Base-by-base conservation (phyloP, 2,888 invertebrate genomes). In the Fabriciana adippe region DNA sequence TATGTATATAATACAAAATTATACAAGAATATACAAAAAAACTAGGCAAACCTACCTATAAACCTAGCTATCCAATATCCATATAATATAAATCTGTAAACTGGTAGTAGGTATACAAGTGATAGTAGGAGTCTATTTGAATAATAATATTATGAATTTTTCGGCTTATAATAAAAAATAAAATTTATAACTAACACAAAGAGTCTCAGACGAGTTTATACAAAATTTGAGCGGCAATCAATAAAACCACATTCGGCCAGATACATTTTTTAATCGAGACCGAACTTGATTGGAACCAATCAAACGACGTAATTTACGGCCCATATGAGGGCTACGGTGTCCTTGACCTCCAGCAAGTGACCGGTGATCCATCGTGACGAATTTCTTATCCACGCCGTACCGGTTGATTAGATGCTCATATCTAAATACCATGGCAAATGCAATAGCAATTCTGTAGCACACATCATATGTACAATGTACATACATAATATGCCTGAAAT, bases 211-310 rank as follows among this genome's bases (percentile, higher is more conserved):
- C n/a, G 51, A 69, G 63, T 56, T 64, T 55, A 69, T 66, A 65
- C 79, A 75, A 76, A 81, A 85, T 85, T 83, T 77, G 80, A 81
- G 76, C 83, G 81, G 78, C 75, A 78, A 78, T 75, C 77, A 77
- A 79, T 78, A 77, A 76, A 77, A 78, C 78, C 77, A 76, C 80
- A 83, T 80, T 79, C 79, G 78, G 75, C 76, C 75, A 76, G 80
- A 81, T 82, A 79, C 78, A 80, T 84, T 85, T 75, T 88, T 87
- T 86, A 87, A 89, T 87, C 84, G 86, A 82, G 77, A 82, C 81
- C 82, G 80, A 82, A 76, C 79, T 84, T 89, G 87, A 89, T 90
- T 90, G 89, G 90, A 89, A 89, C 89, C 87, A 88, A 91, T 92
- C 86, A 88, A 86, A 89, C 86, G 82, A 84, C 82, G 79, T 89